phyloP scores from a whole-genome alignment of 2,113 vertebrate species.

The Chauna torquata region DNA sequence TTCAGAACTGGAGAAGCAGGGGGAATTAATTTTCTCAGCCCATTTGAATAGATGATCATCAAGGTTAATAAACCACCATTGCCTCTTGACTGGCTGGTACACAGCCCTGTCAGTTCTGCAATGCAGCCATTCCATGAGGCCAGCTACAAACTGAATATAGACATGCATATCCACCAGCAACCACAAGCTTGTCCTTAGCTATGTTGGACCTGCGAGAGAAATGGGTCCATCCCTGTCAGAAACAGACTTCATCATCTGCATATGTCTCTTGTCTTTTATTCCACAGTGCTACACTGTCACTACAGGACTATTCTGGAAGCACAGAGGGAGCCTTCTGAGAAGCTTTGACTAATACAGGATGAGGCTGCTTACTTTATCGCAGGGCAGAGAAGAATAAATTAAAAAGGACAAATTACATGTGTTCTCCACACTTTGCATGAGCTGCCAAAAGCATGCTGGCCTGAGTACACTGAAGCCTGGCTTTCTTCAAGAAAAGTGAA shows the following conservation, averaged over 20 bases:
- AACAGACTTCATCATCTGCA: not conserved
- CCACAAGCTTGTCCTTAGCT: not conserved
- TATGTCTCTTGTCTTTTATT: not conserved
- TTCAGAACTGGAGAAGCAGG: not conserved
- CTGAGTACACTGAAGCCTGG: not conserved
- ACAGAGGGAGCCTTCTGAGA: not conserved
- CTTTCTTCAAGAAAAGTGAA: not conserved
- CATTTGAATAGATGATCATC: not conserved
- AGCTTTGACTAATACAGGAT: not conserved
- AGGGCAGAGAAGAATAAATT: not conserved
- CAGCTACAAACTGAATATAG: not conserved
- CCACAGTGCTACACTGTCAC: not conserved
- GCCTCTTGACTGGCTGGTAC: not conserved
- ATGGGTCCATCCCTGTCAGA: not conserved
- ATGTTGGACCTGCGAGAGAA: not conserved
- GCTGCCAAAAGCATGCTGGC: not conserved
- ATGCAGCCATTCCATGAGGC: not conserved
- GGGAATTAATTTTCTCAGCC: not conserved
- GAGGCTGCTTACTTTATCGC: not conserved
- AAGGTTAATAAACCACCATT: not conserved
- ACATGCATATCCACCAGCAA: not conserved
- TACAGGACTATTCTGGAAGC: not conserved
- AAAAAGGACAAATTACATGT: constrained; percentile 14
- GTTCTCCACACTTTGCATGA: not conserved
- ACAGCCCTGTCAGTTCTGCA: not conserved